Conservation (phyloP, 2,888 invertebrate species). For the Rhodophaea formosa region DNA sequence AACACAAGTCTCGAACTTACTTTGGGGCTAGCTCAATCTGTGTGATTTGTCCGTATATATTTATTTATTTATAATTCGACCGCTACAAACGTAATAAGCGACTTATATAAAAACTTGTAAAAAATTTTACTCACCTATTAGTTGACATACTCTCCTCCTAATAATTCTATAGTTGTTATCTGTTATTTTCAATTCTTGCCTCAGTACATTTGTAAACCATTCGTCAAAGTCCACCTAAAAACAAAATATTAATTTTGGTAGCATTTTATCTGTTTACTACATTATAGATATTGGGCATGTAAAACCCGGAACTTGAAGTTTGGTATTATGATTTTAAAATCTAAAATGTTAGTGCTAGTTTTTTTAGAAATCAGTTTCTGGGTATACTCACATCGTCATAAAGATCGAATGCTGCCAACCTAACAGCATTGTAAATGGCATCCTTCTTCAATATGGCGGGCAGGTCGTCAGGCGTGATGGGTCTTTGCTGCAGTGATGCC, state of each 20-base stretch:
- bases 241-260: constrained; percentile 1
- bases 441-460: constrained; percentile 92
- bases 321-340: too few species aligned
- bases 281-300: too few species aligned
- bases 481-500: constrained; percentile 84
- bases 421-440: constrained; percentile 96
- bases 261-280: too few species aligned
- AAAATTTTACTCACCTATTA: constrained; percentile 84
- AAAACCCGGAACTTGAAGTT: too few species aligned
- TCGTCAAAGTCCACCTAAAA: constrained; percentile 93
- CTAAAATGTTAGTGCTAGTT: too few species aligned
- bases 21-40: too few species aligned
- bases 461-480: constrained; percentile 87
- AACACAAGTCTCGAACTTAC: too few species aligned
- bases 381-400: constrained; percentile 88
- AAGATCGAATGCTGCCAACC: constrained; percentile 92
- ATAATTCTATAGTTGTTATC: constrained; percentile 92
- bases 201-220: constrained; percentile 92
- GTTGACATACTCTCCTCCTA: constrained; percentile 90
- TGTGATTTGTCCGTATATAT: too few species aligned
- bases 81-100: too few species aligned
- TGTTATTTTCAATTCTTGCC: constrained; percentile 90
- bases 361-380: too few species aligned
- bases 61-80: too few species aligned
- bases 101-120: too few species aligned